Evolutionary conservation across 2,888 invertebrate genomes (phyloP).

Genomic region (Melipona bicolor): DNA sequence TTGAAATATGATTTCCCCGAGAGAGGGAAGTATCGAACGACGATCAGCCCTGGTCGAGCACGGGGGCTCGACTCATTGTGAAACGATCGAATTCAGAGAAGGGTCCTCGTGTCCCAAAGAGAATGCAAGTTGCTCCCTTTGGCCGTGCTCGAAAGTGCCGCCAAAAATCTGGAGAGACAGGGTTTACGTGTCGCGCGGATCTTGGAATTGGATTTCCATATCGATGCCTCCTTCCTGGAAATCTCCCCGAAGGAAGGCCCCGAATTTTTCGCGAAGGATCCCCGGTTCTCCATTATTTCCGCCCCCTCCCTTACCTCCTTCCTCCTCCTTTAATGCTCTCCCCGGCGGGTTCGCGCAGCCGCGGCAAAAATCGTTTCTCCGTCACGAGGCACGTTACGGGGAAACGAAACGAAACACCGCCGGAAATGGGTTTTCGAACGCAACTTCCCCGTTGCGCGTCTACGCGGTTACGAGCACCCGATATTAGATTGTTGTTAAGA

Average conservation of each 20-base stretch:
- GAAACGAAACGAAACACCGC: background rate
- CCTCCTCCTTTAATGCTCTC: background rate
- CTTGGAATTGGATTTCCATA: constrained; percentile 24
- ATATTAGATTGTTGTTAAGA: constrained; percentile 30
- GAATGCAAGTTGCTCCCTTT: background rate
- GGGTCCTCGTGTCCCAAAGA: background rate
- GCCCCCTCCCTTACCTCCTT: background rate
- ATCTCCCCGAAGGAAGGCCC: background rate
- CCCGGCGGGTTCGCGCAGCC: background rate
- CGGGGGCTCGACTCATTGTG: background rate
- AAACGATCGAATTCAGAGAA: background rate
- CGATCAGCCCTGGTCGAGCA: background rate
- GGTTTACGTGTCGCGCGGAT: constrained; percentile 16
- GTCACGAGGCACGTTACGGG: background rate
- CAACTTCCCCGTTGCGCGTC: background rate
- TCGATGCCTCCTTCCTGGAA: constrained; percentile 17
- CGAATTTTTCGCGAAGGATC: constrained; percentile 4
- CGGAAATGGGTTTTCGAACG: constrained; percentile 8
- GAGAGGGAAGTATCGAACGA: background rate
- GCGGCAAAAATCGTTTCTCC: background rate
- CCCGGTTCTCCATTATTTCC: constrained; percentile 16
- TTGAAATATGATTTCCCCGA: constrained; percentile 46
- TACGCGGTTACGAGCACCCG: background rate
- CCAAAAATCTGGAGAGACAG: constrained; percentile 14
- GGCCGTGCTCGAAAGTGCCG: background rate